These are phyloP conservation scores for Drosophila quadrilineata DNA, from an alignment of 1,140 invertebrate species.

Conservation along the genomic window DNA sequence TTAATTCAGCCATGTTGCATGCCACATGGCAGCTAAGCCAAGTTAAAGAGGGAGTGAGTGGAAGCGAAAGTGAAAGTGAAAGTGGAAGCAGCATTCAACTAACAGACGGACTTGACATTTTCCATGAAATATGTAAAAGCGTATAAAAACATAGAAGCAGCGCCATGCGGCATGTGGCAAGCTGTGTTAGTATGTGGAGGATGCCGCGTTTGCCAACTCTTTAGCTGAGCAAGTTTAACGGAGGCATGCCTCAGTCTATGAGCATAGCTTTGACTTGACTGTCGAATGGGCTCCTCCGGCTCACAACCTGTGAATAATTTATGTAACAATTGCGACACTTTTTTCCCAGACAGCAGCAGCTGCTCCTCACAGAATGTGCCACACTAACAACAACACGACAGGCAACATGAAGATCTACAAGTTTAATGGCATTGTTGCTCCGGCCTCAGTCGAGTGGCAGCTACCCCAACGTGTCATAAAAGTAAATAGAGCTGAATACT, in stretches of 20 bases:
- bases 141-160: conserved; percentile 4
- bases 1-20: conserved; percentile 1
- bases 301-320: conserved; percentile 69
- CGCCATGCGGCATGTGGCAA: conserved; percentile 19
- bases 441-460: conserved; percentile 34
- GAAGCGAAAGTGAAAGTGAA: neutral
- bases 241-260: too few relatives aligned
- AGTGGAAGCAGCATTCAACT: conserved; percentile 27
- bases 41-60: neutral
- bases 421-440: conserved; percentile 76
- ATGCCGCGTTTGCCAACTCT: conserved; percentile 49
- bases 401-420: conserved; percentile 39
- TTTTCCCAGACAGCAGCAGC: conserved; percentile 33
- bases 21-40: neutral
- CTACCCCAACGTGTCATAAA: conserved; percentile 66
- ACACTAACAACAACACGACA: neutral
- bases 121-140: conserved; percentile 62
- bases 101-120: conserved; percentile 68
- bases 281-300: conserved; percentile 26
- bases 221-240: conserved; percentile 43
- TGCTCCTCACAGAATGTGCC: neutral
- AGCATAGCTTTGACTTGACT: too few relatives aligned
- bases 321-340: conserved; percentile 78
- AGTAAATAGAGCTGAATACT: conserved; percentile 64
- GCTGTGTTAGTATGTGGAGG: neutral